Conservation (phyloP, 1,140 invertebrate species). For the Drosophila lacertosa region DNA sequence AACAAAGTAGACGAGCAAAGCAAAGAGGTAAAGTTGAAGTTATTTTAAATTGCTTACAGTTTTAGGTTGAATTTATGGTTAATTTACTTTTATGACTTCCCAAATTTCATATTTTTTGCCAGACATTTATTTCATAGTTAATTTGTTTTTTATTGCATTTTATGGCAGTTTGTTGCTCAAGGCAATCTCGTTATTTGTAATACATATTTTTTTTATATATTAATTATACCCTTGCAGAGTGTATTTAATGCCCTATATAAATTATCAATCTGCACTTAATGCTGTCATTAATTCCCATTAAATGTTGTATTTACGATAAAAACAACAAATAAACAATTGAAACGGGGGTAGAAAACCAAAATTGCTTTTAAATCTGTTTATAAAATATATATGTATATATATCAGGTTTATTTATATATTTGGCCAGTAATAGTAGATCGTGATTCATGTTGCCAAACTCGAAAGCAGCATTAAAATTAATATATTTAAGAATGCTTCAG, state of each 20-base stretch:
- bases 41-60: slow-evolving; percentile 27
- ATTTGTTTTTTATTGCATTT: slow-evolving; percentile 63
- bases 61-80: slow-evolving; percentile 45
- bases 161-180: slow-evolving; percentile 61
- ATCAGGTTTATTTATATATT: too few species aligned
- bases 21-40: slow-evolving; percentile 5
- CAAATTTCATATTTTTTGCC: slow-evolving; percentile 40
- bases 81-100: slow-evolving; percentile 63
- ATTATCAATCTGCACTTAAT: neutral
- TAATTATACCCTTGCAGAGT: slow-evolving; percentile 23
- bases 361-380: too few species aligned
- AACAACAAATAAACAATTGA: too few species aligned
- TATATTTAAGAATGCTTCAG: too few species aligned
- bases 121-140: slow-evolving; percentile 31
- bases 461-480: too few species aligned
- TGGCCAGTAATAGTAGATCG: too few species aligned
- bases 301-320: neutral
- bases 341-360: too few species aligned
- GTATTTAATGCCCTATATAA: slow-evolving; percentile 4
- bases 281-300: neutral
- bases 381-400: too few species aligned
- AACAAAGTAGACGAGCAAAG: neutral
- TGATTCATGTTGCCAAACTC: too few species aligned
- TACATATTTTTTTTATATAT: neutral
- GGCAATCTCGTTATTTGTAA: slow-evolving; percentile 21